phyloP scores from a whole-genome alignment of 1,140 invertebrate genomes.

The Dysdera silvatica region DNA sequence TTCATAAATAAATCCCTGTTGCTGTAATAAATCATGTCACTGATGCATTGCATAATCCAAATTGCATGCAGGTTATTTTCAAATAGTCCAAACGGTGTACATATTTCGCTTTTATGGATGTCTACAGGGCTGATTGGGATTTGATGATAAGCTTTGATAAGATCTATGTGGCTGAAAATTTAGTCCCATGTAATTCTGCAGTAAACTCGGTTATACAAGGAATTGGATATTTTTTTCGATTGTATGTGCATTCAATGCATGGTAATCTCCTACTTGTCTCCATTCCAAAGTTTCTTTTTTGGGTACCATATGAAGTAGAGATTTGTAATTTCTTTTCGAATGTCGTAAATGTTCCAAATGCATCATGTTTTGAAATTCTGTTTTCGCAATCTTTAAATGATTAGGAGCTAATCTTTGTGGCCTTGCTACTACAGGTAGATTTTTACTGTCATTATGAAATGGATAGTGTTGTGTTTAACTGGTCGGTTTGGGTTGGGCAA shows the following conservation, averaged over 20 bases:
- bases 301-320: no score
- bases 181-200: constrained; percentile 3
- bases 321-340: no score
- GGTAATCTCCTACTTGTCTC: constrained; percentile 21
- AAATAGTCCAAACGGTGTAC: constrained; percentile 22
- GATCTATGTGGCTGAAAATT: background rate
- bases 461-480: no score
- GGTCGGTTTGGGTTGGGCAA: no score
- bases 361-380: no score
- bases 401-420: constrained; percentile 29
- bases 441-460: no score
- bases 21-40: no score
- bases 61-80: constrained; percentile 27
- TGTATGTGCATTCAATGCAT: constrained; percentile 20
- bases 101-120: constrained; percentile 23
- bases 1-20: constrained; percentile 21
- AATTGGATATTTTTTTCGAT: constrained; percentile 20
- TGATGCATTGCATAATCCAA: constrained; percentile 25
- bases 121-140: constrained; percentile 12
- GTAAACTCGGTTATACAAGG: constrained; percentile 23
- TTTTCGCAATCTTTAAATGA: no score
- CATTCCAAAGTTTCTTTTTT: constrained; percentile 12
- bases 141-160: constrained; percentile 21
- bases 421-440: constrained; percentile 24
- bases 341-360: no score